Conservation (phyloP, 2,888 invertebrate species). For the Lepidochrysops patricia region DNA sequence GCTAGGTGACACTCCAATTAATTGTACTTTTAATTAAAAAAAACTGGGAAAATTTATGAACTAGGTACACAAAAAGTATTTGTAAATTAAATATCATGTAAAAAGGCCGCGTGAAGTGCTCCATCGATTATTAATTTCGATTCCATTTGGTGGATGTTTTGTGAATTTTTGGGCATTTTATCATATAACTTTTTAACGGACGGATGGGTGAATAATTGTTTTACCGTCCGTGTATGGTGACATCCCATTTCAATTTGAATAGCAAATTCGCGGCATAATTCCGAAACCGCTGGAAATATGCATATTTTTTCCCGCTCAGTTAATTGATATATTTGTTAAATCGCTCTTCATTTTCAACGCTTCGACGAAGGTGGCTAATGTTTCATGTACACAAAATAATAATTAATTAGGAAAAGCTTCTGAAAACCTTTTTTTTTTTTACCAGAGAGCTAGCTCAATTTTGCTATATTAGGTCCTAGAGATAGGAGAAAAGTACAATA, state of each 20-base stretch:
- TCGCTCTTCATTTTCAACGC: constrained; percentile 18
- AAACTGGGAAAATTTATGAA: background rate
- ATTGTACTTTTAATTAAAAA: constrained; percentile 1
- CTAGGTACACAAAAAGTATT: constrained; percentile 11
- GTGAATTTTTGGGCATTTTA: constrained; percentile 23
- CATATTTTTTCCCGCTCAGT: constrained; percentile 36
- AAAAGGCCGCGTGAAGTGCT: constrained; percentile 12
- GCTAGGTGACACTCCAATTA: background rate
- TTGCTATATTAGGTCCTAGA: too few species aligned
- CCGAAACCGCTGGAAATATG: constrained; percentile 36
- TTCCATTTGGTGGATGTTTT: constrained; percentile 17
- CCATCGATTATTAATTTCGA: constrained; percentile 15
- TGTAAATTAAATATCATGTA: constrained; percentile 1
- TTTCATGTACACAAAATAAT: background rate
- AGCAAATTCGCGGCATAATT: constrained; percentile 41
- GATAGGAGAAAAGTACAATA: too few species aligned
- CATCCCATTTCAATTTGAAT: constrained; percentile 45
- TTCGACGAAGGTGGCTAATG: background rate
- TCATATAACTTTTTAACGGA: constrained; percentile 29
- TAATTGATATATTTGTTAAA: constrained; percentile 26
- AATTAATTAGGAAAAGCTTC: background rate
- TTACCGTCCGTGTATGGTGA: constrained; percentile 34
- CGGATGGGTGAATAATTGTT: constrained; percentile 44
- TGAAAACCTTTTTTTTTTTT: background rate
- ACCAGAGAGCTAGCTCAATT: too few species aligned